Percentiles rank a stretch among this genome's conserved stretches.
Evolutionary conservation across 2,888 invertebrate species (phyloP).

Genomic region (Calameuta filiformis): DNA sequence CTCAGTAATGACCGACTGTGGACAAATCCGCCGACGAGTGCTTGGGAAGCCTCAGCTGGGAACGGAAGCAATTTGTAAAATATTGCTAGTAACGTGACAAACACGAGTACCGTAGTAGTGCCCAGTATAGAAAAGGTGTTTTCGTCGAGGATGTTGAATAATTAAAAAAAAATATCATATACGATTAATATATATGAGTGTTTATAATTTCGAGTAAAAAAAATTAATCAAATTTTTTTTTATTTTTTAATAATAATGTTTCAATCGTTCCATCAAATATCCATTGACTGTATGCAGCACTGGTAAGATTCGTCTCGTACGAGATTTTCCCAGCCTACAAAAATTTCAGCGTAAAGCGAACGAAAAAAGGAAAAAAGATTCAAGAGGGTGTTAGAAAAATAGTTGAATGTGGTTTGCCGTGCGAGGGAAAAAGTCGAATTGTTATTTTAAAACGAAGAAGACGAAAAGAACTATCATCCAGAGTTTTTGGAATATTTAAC

Average conservation of each 20-base stretch:
- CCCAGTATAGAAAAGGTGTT: neutral
- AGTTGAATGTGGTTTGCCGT: constrained; percentile 6
- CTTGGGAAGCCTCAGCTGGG: constrained; percentile 46
- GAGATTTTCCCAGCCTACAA: neutral
- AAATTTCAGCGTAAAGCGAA: neutral
- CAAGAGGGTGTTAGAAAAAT: constrained; percentile 21
- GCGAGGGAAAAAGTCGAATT: constrained; percentile 32
- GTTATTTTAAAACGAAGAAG: constrained; percentile 44
- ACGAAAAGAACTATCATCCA: constrained; percentile 29
- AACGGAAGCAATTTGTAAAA: constrained; percentile 62
- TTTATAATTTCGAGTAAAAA: too few relatives aligned
- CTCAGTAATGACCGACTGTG: neutral
- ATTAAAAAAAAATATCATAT: neutral
- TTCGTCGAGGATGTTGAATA: neutral
- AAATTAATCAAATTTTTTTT: too few relatives aligned
- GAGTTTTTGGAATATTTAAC: constrained; percentile 49
- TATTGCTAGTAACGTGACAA: constrained; percentile 47
- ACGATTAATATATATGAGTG: too few relatives aligned
- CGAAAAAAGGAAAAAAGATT: neutral
- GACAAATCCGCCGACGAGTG: constrained; percentile 25
- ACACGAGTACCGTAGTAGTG: constrained; percentile 6
- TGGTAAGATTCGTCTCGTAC: neutral
- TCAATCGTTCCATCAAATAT: too few relatives aligned
- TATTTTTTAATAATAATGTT: too few relatives aligned
- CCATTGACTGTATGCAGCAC: neutral